These are phyloP conservation scores for Coreius guichenoti DNA, from an alignment of 2,797 vertebrate species.

Conservation along the genomic window DNA sequence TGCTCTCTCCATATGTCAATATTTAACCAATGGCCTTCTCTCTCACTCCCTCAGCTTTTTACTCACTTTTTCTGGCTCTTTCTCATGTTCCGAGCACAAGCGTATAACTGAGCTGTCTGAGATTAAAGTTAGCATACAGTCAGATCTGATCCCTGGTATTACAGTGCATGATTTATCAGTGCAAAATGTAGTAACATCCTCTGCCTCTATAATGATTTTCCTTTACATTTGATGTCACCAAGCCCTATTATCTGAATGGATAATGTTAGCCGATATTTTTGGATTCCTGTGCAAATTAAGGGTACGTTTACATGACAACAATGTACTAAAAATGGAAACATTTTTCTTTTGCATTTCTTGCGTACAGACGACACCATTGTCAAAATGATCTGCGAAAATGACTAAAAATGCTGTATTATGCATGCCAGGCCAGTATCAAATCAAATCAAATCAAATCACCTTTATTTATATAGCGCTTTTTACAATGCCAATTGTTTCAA, in stretches of 20 bases:
- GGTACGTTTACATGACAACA: not conserved
- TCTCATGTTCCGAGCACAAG: constrained; percentile 10
- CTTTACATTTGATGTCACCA: not conserved
- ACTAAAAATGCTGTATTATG: too few relatives aligned
- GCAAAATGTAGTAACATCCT: not conserved
- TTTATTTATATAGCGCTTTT: too few relatives aligned
- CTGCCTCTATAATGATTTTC: not conserved
- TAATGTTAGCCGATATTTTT: not conserved
- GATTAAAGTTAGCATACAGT: not conserved
- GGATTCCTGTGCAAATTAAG: not conserved
- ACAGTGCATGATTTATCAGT: not conserved
- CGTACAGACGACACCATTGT: too few relatives aligned
- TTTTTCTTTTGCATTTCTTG: not conserved
- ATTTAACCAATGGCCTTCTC: constrained; percentile 50
- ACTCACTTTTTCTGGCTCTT: not conserved
- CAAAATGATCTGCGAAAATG: too few relatives aligned
- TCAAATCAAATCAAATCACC: too few relatives aligned
- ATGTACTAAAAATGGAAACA: not conserved
- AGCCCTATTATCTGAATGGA: constrained; percentile 4
- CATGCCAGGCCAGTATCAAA: too few relatives aligned
- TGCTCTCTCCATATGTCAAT: constrained; percentile 54
- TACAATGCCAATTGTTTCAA: too few relatives aligned
- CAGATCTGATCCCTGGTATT: not conserved
- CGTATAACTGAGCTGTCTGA: not conserved
- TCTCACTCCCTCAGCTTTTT: constrained; percentile 1